Base-by-base conservation (phyloP, 2,888 invertebrate species). In the Meiosimyza platycephala region DNA sequence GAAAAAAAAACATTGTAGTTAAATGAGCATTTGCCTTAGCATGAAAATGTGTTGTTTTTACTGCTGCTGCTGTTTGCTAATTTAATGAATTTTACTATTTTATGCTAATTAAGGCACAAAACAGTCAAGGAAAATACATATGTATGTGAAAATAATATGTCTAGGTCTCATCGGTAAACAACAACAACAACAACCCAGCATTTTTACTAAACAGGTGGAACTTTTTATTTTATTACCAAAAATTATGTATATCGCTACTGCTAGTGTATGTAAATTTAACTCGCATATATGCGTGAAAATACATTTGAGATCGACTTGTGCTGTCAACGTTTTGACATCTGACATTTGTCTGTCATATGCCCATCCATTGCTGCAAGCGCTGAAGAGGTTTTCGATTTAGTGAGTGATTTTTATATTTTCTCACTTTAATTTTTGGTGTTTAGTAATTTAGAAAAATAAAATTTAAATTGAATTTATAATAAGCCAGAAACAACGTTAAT, bases 271-370 rank as follows among this genome's bases (percentile, higher is more conserved):
- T 40, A 40, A 40, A 40, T 40, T 40, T 40, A 40, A 7, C 9
- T 40, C 40, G 1, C 9, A 7, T 40, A 7, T 40, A 40, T 40
- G 40, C 40, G 40, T 40, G 40, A 40, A 40, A 40, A 40, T 40
- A 40, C 40, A 40, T 40, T 40, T 40, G 9, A 40, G 40, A 40
- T 40, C 9, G 40, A 62, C 50, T 48, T 60, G 48, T 1, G 59
- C 50, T 51, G 60, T 69, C 68, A 50, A 60, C 57, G n/a, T 13
- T 13, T 69, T 69, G 68, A 69, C 59, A 69, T 59, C 68, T 59
- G 50, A 15, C 50, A 50, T 69, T 50, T 15, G 59, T 69, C n/a
- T 67, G 16, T 40, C 40, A 40, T 40, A 40, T 40, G 40, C 40
- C 40, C 4, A 40, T 40, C 40, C 40, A 40, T 40, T 7, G 40